Evolutionary conservation across 64 coral and sea anemone genomes (phyloP).

Genomic region (Pachyseris speciosa): DNA sequence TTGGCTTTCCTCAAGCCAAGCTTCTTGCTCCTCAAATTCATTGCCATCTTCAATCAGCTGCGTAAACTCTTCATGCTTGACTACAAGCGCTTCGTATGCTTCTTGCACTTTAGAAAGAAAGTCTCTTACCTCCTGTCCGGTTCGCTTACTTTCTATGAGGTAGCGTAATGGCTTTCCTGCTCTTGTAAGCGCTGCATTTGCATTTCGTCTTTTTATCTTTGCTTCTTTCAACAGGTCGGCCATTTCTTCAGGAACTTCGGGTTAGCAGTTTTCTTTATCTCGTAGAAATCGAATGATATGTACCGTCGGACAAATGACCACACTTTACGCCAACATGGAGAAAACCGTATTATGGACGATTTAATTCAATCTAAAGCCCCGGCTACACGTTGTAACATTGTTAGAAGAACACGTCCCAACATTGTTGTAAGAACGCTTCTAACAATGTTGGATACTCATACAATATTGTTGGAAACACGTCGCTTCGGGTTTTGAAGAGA

Average conservation of each 20-base stretch:
- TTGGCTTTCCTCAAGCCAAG: constrained; percentile 56
- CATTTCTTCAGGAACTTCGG: neutral
- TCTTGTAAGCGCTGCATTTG: constrained; percentile 24
- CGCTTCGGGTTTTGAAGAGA: too few relatives aligned
- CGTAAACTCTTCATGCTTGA: constrained; percentile 24
- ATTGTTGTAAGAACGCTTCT: too few relatives aligned
- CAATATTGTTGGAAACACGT: too few relatives aligned
- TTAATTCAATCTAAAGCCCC: constrained; percentile 15
- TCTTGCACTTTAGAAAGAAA: constrained; percentile 24
- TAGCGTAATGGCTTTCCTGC: neutral
- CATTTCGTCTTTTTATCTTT: constrained; percentile 2
- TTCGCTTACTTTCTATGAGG: neutral
- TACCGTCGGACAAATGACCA: neutral
- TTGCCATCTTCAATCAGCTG: constrained; percentile 36
- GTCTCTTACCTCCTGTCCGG: constrained; percentile 30
- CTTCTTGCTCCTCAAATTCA: constrained; percentile 55
- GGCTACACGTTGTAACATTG: too few relatives aligned
- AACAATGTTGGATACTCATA: too few relatives aligned
- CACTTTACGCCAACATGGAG: neutral
- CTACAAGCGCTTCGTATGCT: neutral
- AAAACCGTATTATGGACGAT: neutral
- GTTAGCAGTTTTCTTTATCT: too few relatives aligned
- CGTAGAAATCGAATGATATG: neutral
- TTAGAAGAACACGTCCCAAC: too few relatives aligned
- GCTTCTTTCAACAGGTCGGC: neutral